phyloP scores from a whole-genome alignment of 2,113 vertebrate species.

The Motacilla tschutschensis region DNA sequence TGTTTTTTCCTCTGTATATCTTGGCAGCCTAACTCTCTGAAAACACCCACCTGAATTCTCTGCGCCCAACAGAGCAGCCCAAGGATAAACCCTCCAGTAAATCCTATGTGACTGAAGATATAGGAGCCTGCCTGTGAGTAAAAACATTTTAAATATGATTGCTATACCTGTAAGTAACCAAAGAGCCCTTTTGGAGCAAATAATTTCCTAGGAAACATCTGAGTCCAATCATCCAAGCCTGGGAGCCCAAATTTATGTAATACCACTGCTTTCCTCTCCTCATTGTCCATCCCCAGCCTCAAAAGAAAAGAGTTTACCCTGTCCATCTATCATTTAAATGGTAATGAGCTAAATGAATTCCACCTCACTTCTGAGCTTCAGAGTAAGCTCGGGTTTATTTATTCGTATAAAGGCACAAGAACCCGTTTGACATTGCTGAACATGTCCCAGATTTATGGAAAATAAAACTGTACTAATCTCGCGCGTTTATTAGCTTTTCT shows the following conservation, averaged over 20 bases:
- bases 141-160: slow-evolving; percentile 51
- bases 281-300: not conserved
- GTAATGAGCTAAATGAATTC: slow-evolving; percentile 57
- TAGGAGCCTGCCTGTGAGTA: slow-evolving; percentile 49
- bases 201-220: slow-evolving; percentile 45
- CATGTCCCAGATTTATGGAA: slow-evolving; percentile 46
- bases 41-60: slow-evolving; percentile 35
- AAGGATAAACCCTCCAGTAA: slow-evolving; percentile 29
- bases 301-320: slow-evolving; percentile 35
- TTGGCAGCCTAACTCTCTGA: slow-evolving; percentile 37
- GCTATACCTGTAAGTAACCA: slow-evolving; percentile 32
- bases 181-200: slow-evolving; percentile 41
- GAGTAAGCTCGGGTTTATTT: slow-evolving; percentile 43
- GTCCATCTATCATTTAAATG: slow-evolving; percentile 56
- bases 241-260: not conserved
- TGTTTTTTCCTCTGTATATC: slow-evolving; percentile 12
- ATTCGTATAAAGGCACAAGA: slow-evolving; percentile 39
- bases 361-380: slow-evolving; percentile 48
- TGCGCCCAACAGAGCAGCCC: not conserved
- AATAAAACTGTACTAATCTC: slow-evolving; percentile 57
- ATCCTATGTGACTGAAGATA: slow-evolving; percentile 23
- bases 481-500: slow-evolving; percentile 44
- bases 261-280: not conserved
- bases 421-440: slow-evolving; percentile 37
- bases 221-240: slow-evolving; percentile 34